phyloP scores from a whole-genome alignment of 2,113 vertebrate genomes.

The Sebastes fasciatus region DNA sequence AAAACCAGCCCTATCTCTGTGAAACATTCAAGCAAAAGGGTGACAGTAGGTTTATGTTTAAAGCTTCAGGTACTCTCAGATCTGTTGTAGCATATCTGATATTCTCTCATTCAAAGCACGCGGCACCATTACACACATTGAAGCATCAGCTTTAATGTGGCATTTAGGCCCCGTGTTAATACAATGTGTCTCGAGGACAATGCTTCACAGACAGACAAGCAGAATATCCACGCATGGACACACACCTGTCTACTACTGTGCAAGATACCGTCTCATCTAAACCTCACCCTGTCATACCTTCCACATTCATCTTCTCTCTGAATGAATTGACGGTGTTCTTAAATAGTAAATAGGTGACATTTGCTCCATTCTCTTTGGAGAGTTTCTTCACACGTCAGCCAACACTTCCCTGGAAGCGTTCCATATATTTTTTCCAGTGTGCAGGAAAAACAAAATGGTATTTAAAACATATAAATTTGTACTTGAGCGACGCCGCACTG shows the following conservation, averaged over 20 bases:
- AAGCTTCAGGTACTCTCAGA: neutral
- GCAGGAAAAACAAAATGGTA: neutral
- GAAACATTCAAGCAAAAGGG: neutral
- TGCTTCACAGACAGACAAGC: neutral
- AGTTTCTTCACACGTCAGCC: neutral
- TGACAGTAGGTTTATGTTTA: neutral
- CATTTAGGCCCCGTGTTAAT: constrained; percentile 5
- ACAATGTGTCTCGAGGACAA: constrained; percentile 24
- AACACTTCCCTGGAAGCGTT: neutral
- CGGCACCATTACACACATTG: constrained; percentile 20
- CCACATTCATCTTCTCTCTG: neutral
- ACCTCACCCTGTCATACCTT: neutral
- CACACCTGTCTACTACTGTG: neutral
- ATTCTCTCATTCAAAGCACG: neutral
- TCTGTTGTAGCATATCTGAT: neutral
- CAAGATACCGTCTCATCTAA: neutral
- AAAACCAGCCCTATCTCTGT: neutral
- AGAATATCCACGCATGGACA: neutral
- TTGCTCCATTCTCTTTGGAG: neutral
- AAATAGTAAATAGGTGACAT: neutral
- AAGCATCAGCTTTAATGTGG: constrained; percentile 30
- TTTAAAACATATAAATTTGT: constrained; percentile 20
- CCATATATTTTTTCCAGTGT: neutral
- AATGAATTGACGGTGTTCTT: neutral
- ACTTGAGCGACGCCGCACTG: neutral